Evolutionary conservation across 1,140 invertebrate species (phyloP), one percentile per base, ranked within the genome.

Genomic region (Dermatophagoides farinae): DNA sequence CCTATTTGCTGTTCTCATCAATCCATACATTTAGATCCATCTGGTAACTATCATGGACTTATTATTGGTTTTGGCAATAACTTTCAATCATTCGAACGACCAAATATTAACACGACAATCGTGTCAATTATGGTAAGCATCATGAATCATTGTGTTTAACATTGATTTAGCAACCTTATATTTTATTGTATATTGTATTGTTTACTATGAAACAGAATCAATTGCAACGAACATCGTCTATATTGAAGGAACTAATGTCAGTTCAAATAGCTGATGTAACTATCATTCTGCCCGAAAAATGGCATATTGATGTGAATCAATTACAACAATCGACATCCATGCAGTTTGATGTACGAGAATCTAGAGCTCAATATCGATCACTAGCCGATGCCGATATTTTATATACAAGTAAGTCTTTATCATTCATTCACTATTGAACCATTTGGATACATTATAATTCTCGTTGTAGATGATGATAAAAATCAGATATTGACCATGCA

Each of bases 401-500:
- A 18, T 31, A 39, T 25, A 60, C 43, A 25, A 44, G 38, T 52
- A 37, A 49, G 23, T 23, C 2, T 22, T 10, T 9, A n/a, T 20
- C 16, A 39, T 52, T 52, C 11, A 52, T 31, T 12, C 49, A 51
- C 2, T 16, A 6, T 23, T 31, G 18, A 51, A 22, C 18, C 49
- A n/a, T n/a, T 16, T 12, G 14, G 2, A 2, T 51, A 6, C 4
- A 4, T 51, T 2, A 23, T 20, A 4, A 6, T 31, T 14, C 20
- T 22, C 11, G 18, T 23, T 12, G 14, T 31, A 51, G 14, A 20
- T 23, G 18, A 12, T 23, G 25, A 18, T 18, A 38, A 37, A n/a
- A 38, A 49, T 11, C 58, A 49, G n/a, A 47, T 47, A 12, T 37
- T 60, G 6, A 60, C 58, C 9, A 60, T 49, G 58, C 58, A 60